Conservation (phyloP, 2,113 vertebrate species). For the Pyrgilauda ruficollis region DNA sequence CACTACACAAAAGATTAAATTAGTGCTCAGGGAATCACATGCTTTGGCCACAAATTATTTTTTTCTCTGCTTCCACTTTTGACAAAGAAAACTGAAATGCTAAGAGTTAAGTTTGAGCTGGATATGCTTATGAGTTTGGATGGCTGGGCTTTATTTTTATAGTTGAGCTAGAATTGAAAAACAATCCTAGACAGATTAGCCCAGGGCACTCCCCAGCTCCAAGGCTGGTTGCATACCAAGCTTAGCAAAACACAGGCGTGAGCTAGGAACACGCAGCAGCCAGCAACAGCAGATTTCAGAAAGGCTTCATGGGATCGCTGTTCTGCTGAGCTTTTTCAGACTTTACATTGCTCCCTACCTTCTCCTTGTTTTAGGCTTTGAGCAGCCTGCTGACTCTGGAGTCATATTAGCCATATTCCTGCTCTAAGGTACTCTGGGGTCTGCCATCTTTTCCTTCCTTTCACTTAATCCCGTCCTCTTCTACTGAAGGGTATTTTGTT, state of each 20-base stretch:
- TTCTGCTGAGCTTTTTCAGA: background rate
- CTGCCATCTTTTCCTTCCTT: background rate
- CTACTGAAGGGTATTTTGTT: background rate
- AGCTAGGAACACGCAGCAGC: background rate
- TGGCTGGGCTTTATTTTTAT: background rate
- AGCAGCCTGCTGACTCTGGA: background rate
- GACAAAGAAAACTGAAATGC: background rate
- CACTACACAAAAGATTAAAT: background rate
- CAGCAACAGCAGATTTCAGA: background rate
- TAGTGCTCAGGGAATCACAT: background rate
- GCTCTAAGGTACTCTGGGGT: background rate
- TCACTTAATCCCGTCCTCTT: background rate
- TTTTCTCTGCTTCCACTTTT: background rate
- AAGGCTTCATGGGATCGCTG: background rate
- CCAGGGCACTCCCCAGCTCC: background rate
- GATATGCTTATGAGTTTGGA: background rate
- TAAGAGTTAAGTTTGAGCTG: background rate
- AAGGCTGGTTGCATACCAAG: background rate
- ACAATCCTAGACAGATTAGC: background rate
- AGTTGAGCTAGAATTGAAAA: background rate
- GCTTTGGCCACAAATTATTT: background rate
- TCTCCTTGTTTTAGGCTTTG: background rate
- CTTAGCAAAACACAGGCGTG: fast-evolving
- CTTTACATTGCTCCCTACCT: too few relatives aligned
- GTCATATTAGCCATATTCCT: fast-evolving